A percentile compares a stretch with the other conserved stretches of the same genome.
Conservation (phyloP, 2,113 vertebrate genomes). For the Heloderma charlesbogerti region DNA sequence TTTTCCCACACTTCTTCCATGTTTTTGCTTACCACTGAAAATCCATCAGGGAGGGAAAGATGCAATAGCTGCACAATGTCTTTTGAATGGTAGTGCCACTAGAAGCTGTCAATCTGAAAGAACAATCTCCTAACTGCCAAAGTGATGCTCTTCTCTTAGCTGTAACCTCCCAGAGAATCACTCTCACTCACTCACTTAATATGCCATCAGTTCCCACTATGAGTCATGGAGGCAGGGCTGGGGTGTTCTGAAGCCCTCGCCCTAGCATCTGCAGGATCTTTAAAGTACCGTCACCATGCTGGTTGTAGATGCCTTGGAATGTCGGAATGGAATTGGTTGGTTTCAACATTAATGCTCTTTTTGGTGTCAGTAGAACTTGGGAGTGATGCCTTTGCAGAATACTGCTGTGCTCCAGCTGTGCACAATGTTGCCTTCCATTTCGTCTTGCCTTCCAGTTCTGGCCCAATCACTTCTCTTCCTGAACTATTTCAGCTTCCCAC, state of each 20-base stretch:
- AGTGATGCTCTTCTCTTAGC: neutral
- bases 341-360: neutral
- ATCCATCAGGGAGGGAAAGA: neutral
- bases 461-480: neutral
- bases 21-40: neutral
- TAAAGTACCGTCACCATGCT: neutral
- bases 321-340: neutral
- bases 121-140: neutral
- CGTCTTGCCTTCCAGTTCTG: neutral
- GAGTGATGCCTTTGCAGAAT: neutral
- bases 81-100: neutral
- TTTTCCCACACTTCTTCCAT: neutral
- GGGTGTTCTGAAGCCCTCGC: neutral
- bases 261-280: neutral
- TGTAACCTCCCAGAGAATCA: neutral
- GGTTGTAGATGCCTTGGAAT: fast-evolving
- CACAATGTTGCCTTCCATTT: neutral
- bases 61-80: neutral
- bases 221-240: neutral
- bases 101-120: neutral
- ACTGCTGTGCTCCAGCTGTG: neutral
- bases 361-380: neutral
- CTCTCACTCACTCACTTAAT: neutral
- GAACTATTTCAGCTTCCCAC: neutral
- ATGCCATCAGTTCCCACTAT: neutral